A percentile compares a stretch with the other conserved stretches of the same genome.
Conservation (phyloP, 2,113 vertebrate species). For the Gnathonemus longibarbis region DNA sequence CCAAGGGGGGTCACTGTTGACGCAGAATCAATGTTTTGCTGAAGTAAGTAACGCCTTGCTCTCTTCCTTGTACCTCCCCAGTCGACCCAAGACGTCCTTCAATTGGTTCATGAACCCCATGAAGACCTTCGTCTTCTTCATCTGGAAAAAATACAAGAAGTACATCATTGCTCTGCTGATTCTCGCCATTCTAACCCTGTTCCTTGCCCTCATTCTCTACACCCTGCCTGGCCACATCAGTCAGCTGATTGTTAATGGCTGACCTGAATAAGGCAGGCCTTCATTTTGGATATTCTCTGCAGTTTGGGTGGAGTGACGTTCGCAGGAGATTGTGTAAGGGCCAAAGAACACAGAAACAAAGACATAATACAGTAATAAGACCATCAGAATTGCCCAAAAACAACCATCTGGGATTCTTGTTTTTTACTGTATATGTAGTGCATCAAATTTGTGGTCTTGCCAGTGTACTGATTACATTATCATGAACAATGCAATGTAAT, state of each 20-base stretch:
- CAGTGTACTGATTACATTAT: background rate
- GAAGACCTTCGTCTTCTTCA: constrained; percentile 86
- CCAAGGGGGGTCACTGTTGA: background rate
- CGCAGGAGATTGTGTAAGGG: background rate
- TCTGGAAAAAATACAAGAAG: constrained; percentile 84
- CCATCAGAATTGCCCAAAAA: background rate
- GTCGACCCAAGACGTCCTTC: constrained; percentile 84
- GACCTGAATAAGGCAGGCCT: constrained; percentile 25
- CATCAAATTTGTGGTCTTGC: background rate
- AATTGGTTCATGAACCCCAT: constrained; percentile 86
- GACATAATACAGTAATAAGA: background rate
- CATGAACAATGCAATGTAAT: background rate
- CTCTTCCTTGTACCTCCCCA: constrained; percentile 34
- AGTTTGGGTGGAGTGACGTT: background rate
- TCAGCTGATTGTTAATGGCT: constrained; percentile 70
- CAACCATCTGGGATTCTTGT: background rate
- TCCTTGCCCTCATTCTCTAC: constrained; percentile 80
- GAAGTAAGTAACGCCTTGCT: background rate
- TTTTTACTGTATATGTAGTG: background rate
- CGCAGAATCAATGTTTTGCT: background rate
- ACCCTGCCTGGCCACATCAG: constrained; percentile 82
- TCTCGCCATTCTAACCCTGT: constrained; percentile 63
- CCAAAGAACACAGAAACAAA: background rate
- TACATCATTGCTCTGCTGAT: constrained; percentile 73
- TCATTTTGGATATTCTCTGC: background rate